Conservation (phyloP, 2,888 invertebrate species). For the Clitarchus hookeri region DNA sequence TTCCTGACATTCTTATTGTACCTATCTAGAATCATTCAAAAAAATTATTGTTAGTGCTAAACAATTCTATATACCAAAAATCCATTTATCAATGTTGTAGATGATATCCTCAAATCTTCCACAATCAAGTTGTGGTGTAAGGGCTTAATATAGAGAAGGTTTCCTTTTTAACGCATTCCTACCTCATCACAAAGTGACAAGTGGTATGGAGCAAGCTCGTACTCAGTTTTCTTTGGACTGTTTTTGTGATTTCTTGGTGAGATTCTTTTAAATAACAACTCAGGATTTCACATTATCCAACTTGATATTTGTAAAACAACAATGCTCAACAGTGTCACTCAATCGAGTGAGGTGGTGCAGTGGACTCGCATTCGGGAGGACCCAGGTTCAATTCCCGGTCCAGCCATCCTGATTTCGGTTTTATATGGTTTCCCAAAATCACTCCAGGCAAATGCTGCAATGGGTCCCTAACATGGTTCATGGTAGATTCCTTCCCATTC, state of each 20-base stretch:
- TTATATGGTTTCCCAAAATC: not conserved
- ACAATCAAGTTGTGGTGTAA: not conserved
- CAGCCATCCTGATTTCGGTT: too few species aligned
- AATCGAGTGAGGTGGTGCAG: too few species aligned
- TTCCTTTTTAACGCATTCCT: not conserved
- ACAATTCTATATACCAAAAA: not conserved
- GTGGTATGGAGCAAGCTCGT: not conserved
- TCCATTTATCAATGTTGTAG: not conserved
- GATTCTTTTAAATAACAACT: constrained; percentile 7
- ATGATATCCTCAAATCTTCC: not conserved
- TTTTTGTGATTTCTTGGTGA: not conserved
- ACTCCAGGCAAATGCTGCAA: not conserved
- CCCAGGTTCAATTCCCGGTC: too few species aligned
- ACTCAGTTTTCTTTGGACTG: not conserved
- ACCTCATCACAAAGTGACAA: not conserved
- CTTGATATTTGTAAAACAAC: too few species aligned
- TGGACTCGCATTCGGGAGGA: too few species aligned
- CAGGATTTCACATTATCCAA: too few species aligned
- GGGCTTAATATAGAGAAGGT: not conserved
- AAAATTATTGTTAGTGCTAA: not conserved
- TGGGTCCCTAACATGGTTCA: too few species aligned
- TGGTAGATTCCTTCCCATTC: not conserved
- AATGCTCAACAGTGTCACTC: too few species aligned
- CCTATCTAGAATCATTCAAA: not conserved
- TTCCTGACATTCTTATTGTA: not conserved